A percentile compares a stretch with the other conserved stretches of the same genome.
Evolutionary conservation across 2,797 vertebrate species (phyloP).

Genomic region (Xyrichtys novacula): DNA sequence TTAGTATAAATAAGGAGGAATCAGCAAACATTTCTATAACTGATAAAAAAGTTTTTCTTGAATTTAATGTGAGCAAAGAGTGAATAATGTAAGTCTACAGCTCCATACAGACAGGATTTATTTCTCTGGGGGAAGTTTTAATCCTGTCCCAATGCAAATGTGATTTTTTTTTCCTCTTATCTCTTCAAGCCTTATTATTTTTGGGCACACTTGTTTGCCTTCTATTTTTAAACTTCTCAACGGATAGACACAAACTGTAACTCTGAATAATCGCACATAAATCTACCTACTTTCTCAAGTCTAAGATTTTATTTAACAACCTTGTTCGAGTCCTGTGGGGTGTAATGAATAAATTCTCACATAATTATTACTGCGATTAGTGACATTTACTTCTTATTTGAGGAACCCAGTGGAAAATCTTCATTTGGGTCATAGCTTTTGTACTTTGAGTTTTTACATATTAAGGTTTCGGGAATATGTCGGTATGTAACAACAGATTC

Average conservation of each 20-base stretch:
- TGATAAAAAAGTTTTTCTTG: slow-evolving; percentile 29
- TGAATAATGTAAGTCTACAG: slow-evolving; percentile 17
- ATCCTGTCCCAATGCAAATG: slow-evolving; percentile 16
- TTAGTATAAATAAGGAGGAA: slow-evolving; percentile 12
- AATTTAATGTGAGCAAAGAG: slow-evolving; percentile 31
- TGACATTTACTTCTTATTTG: slow-evolving; percentile 2
- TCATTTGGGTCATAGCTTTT: background rate
- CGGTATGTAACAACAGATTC: slow-evolving; percentile 17
- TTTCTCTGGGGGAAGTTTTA: slow-evolving; percentile 34
- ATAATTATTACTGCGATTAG: slow-evolving; percentile 13
- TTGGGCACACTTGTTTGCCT: slow-evolving; percentile 15
- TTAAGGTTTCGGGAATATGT: slow-evolving; percentile 3
- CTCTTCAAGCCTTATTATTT: slow-evolving; percentile 22
- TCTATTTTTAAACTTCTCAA: background rate
- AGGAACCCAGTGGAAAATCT: slow-evolving; percentile 6
- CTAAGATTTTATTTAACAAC: background rate
- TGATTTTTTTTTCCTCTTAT: slow-evolving; percentile 27
- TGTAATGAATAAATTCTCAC: background rate
- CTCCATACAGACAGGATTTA: slow-evolving; percentile 46
- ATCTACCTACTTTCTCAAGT: background rate
- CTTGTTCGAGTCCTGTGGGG: background rate
- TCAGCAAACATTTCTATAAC: slow-evolving; percentile 24
- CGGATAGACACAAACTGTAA: background rate
- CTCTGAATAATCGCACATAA: background rate
- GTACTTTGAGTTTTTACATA: slow-evolving; percentile 12